These are phyloP conservation scores for Cantharis rufa DNA, from an alignment of 2,888 invertebrate genomes.

Conservation along the genomic window DNA sequence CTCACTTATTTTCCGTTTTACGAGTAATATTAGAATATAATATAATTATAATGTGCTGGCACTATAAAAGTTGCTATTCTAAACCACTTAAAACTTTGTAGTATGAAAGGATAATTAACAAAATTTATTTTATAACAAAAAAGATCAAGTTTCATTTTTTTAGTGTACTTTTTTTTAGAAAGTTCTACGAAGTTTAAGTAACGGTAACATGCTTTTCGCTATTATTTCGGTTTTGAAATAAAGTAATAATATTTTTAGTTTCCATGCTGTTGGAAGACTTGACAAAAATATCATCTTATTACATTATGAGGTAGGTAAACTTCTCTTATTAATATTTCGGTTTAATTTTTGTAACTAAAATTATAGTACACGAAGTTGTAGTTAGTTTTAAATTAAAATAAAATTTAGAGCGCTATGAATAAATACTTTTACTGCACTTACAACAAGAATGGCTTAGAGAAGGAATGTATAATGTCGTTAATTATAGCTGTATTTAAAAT, in stretches of 20 bases:
- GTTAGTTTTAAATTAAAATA: not conserved
- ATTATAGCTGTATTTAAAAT: not conserved
- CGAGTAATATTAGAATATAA: not conserved
- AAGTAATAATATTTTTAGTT: too few relatives aligned
- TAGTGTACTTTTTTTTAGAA: not conserved
- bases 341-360: not conserved
- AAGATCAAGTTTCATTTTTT: not conserved
- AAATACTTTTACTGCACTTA: not conserved
- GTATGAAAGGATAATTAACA: not conserved
- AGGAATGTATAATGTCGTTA: not conserved
- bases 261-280: too few relatives aligned
- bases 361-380: not conserved
- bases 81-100: not conserved
- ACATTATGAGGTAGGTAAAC: too few relatives aligned
- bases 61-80: not conserved
- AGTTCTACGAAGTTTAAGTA: not conserved
- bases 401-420: not conserved
- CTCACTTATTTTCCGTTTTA: not conserved
- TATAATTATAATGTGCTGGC: not conserved
- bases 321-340: not conserved
- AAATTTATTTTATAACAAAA: not conserved
- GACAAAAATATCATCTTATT: too few relatives aligned
- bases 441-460: not conserved
- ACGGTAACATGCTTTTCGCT: not conserved
- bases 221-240: not conserved